A percentile compares a stretch with the other conserved stretches of the same genome.
These are phyloP conservation scores for Dendrolimus houi DNA, from an alignment of 2,888 invertebrate genomes.

Conservation along the genomic window DNA sequence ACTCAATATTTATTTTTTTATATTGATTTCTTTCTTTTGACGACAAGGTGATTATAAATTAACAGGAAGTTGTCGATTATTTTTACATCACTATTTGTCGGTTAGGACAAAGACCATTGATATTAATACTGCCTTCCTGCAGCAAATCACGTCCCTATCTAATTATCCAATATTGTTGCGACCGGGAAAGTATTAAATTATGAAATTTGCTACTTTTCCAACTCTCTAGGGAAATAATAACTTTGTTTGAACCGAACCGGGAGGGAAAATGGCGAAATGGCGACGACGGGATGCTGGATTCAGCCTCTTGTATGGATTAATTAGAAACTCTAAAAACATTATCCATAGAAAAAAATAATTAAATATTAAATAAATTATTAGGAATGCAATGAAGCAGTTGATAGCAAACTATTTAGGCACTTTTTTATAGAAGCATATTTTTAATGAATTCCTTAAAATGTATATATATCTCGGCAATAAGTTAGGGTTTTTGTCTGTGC, in stretches of 20 bases:
- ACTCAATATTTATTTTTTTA: too few relatives aligned
- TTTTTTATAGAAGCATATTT: too few relatives aligned
- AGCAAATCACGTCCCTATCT: slow-evolving; percentile 71
- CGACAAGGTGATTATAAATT: too few relatives aligned
- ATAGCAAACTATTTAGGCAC: too few relatives aligned
- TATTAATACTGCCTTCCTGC: slow-evolving; percentile 69
- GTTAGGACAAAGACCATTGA: slow-evolving; percentile 67
- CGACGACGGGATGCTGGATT: background rate
- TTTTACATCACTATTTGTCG: slow-evolving; percentile 26
- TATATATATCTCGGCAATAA: too few relatives aligned
- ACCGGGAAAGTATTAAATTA: slow-evolving; percentile 69
- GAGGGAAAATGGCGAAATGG: slow-evolving; percentile 25
- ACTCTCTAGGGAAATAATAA: slow-evolving; percentile 64
- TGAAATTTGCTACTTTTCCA: slow-evolving; percentile 59
- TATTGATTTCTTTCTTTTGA: too few relatives aligned
- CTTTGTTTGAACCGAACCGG: slow-evolving; percentile 61
- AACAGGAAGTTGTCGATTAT: slow-evolving; percentile 6
- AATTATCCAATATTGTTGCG: slow-evolving; percentile 65
- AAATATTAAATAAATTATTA: too few relatives aligned
- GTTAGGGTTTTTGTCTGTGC: too few relatives aligned
- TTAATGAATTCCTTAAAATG: too few relatives aligned
- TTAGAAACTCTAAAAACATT: slow-evolving; percentile 5
- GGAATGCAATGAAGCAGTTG: too few relatives aligned
- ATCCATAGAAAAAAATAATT: too few relatives aligned
- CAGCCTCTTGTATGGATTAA: slow-evolving; percentile 10